phyloP scores from a whole-genome alignment of 2,888 invertebrate species.

The Pachliopta kotzebuea region DNA sequence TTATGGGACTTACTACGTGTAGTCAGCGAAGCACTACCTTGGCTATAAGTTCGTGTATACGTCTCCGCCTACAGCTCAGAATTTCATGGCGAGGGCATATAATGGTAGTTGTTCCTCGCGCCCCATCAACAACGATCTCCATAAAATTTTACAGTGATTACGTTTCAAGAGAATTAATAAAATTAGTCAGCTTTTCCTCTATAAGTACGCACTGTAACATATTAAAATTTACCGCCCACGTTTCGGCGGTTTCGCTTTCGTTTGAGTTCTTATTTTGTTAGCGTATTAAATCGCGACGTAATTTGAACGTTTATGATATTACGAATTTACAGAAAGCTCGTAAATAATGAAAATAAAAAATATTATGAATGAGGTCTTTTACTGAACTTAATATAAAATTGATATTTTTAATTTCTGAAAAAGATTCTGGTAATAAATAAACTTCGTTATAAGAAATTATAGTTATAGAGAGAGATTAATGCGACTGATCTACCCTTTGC shows the following conservation, averaged over 20 bases:
- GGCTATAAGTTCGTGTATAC: slow-evolving; percentile 22
- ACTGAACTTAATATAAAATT: no score
- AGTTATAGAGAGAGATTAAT: no score
- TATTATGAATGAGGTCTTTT: background rate
- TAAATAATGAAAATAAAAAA: background rate
- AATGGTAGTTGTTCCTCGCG: slow-evolving; percentile 50
- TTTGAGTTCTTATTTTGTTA: background rate
- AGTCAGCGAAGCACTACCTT: background rate
- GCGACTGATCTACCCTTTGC: no score
- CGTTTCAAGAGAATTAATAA: slow-evolving; percentile 68
- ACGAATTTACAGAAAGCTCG: background rate
- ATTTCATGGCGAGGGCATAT: slow-evolving; percentile 48
- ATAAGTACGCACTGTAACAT: slow-evolving; percentile 19
- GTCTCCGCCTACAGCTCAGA: slow-evolving; percentile 35
- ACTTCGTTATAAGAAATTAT: no score
- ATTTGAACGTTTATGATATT: background rate
- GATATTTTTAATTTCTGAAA: no score
- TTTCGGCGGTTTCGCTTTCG: background rate
- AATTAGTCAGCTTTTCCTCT: slow-evolving; percentile 37
- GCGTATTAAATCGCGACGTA: background rate
- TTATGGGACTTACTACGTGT: background rate
- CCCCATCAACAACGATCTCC: slow-evolving; percentile 54
- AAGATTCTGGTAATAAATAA: no score
- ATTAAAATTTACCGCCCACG: background rate
- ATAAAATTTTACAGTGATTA: slow-evolving; percentile 71